Evolutionary conservation across 2,888 invertebrate species (phyloP).

Genomic region (Diplolepis rosae): DNA sequence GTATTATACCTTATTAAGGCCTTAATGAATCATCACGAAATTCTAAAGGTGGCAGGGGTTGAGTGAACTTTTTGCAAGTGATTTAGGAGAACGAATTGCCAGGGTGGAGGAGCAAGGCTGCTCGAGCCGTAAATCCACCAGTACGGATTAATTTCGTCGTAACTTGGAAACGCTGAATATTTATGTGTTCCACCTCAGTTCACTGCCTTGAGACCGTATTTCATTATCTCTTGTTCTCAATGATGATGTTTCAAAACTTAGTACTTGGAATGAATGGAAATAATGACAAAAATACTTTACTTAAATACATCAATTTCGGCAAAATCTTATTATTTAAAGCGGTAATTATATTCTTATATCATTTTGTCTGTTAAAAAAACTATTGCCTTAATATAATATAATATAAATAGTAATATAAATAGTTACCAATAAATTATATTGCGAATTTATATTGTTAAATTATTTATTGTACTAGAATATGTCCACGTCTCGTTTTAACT

Average conservation of each 20-base stretch:
- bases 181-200: slow-evolving; percentile 55
- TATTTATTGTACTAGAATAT: slow-evolving; percentile 38
- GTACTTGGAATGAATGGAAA: neutral
- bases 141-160: slow-evolving; percentile 69
- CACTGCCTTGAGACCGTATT: slow-evolving; percentile 41
- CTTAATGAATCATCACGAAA: slow-evolving; percentile 63
- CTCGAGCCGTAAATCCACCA: slow-evolving; percentile 65
- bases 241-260: neutral
- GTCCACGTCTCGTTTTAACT: slow-evolving; percentile 41
- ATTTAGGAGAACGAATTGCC: slow-evolving; percentile 58
- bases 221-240: slow-evolving; percentile 30
- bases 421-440: slow-evolving; percentile 8
- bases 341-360: neutral
- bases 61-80: slow-evolving; percentile 52
- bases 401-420: slow-evolving; percentile 4
- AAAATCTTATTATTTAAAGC: neutral
- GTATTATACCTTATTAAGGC: slow-evolving; percentile 53
- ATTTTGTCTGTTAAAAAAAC: neutral
- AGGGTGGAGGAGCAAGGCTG: slow-evolving; percentile 20
- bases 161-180: slow-evolving; percentile 61
- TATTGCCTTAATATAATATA: no score
- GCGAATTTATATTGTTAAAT: slow-evolving; percentile 17
- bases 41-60: slow-evolving; percentile 50
- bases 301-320: neutral
- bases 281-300: neutral